Evolutionary conservation across 2,113 vertebrate genomes (phyloP), one percentile per base, ranked within the genome.

Genomic region (Erpornis zantholeuca): DNA sequence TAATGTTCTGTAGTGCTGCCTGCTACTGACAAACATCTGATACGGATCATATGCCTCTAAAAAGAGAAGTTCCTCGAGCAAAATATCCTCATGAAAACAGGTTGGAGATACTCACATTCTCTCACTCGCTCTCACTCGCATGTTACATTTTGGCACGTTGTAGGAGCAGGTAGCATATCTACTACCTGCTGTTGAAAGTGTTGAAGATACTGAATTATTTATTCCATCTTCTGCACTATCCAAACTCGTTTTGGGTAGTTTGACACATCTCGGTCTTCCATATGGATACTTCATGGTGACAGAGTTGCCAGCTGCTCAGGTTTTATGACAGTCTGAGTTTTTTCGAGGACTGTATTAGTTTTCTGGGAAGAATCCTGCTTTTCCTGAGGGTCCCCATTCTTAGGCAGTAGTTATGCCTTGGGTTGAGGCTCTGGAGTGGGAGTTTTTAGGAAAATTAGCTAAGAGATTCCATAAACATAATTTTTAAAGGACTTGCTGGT

Each of bases 121-220:
- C 86, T 97, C 94, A 42, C 91, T 95, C 18, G 72, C 94, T 95
- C 84, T 93, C 96, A 94, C 95, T 94, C 92, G 21, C 94, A 63
- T 97, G 97, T 97, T 98, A 95, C 94, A 96, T 98, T 98, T 96
- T 98, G 98, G 98, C 98, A 98, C 97, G 78, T 98, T 97, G 97
- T 97, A 96, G 97, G 92, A 98, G 97, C 98, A 98, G 98, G 98
- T 98, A 98, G 97, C 97, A 97, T 98, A 98, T 97, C 98, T 95
- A 97, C 96, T 98, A 98, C 98, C 98, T 98, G 98, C 98, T 98
- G 98, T 98, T 98, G 97, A 97, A 98, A 97, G 98, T 98, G 98
- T 98, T 97, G 98, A 98, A 92, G 97, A 98, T 98, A 98, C 98
- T 98, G 98, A 98, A 98, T 98, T 98, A 98, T 98, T 98, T 98